A percentile compares a stretch with the other conserved stretches of the same genome.
Evolutionary conservation across 2,797 vertebrate species (phyloP).

Genomic region (Cryptoprocta ferox): DNA sequence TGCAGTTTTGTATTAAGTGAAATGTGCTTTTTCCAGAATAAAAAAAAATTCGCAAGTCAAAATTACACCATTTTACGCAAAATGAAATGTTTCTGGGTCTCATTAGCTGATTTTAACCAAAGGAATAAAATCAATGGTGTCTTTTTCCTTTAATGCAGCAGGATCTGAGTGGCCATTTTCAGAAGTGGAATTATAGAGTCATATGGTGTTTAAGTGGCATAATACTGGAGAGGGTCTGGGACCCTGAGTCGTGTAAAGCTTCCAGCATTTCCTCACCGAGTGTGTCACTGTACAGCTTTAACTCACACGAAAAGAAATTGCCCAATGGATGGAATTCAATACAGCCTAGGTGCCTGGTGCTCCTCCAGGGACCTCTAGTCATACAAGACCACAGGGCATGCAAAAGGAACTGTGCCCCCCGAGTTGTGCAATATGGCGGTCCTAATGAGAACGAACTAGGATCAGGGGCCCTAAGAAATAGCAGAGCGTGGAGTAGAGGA

Average conservation of each 20-base stretch:
- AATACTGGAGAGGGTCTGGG: neutral
- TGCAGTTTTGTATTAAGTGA: neutral
- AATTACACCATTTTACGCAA: neutral
- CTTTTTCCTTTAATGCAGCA: constrained; percentile 36
- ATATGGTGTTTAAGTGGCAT: neutral
- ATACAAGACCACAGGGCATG: neutral
- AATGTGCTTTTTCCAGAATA: constrained; percentile 8
- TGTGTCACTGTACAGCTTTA: neutral
- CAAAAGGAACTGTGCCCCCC: neutral
- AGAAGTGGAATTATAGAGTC: neutral
- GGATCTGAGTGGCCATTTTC: constrained; percentile 5
- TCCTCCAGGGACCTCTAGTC: neutral
- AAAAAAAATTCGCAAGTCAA: constrained; percentile 17
- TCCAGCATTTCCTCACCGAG: constrained; percentile 2
- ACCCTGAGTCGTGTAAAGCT: neutral
- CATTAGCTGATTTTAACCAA: neutral
- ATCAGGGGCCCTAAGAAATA: neutral
- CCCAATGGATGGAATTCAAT: neutral
- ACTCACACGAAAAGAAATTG: neutral
- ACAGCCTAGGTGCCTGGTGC: no score
- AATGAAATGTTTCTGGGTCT: neutral
- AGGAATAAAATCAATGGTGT: neutral
- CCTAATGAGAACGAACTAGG: neutral
- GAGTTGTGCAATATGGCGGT: neutral
- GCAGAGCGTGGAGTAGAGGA: neutral